A percentile compares a stretch with the other conserved stretches of the same genome.
These are phyloP conservation scores for Agrypnia vestita DNA, from an alignment of 1,140 invertebrate species.

Conservation along the genomic window DNA sequence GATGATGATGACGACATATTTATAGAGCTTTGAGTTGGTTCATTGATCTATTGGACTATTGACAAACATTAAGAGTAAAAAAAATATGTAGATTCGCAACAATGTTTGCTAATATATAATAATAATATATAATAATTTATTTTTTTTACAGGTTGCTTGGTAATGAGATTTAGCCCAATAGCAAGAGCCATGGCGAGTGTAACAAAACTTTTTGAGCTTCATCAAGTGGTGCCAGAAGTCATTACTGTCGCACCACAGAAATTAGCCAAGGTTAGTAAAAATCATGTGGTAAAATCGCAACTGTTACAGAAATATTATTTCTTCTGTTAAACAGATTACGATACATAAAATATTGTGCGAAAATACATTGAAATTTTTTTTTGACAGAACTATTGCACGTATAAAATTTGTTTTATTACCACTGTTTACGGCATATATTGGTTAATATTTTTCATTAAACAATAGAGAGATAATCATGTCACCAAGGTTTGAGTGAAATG, in stretches of 20 bases:
- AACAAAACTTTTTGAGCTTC: constrained; percentile 64
- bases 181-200: constrained; percentile 68
- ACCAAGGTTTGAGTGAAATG: no score
- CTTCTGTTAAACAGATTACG: neutral
- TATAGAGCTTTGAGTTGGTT: no score
- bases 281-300: constrained; percentile 6
- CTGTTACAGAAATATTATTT: neutral
- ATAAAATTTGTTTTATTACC: no score
- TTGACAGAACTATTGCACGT: neutral
- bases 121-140: neutral
- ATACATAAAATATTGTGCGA: neutral
- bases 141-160: constrained; percentile 52
- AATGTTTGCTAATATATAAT: no score
- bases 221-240: constrained; percentile 68
- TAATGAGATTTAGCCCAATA: constrained; percentile 71
- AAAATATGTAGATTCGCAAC: no score
- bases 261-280: constrained; percentile 54
- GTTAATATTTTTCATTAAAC: no score
- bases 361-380: no score
- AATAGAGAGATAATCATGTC: no score
- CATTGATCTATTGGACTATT: no score
- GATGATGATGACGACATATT: no score
- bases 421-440: no score
- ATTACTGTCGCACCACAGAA: constrained; percentile 65
- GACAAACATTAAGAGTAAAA: no score